These are phyloP conservation scores for Drosophila stalkeri DNA, from an alignment of 2,888 invertebrate species.

Conservation along the genomic window DNA sequence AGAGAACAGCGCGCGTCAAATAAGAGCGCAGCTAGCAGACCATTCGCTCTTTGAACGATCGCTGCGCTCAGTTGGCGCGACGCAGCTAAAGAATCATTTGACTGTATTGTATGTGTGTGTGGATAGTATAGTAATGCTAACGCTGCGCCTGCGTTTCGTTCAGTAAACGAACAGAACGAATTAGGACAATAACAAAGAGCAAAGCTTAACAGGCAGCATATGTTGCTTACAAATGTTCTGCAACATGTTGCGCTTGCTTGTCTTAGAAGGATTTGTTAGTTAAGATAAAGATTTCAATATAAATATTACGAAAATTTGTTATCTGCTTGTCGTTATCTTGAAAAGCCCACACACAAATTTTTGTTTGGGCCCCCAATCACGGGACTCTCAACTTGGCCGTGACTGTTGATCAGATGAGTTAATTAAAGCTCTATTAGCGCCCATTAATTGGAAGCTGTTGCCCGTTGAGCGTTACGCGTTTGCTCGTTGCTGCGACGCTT, in stretches of 20 bases:
- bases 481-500: slow-evolving; percentile 1
- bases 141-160: slow-evolving; percentile 53
- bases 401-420: slow-evolving; percentile 48
- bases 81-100: slow-evolving; percentile 36
- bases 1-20: slow-evolving; percentile 25
- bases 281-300: neutral
- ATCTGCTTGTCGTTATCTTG: neutral
- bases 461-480: neutral
- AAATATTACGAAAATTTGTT: neutral
- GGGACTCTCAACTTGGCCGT: slow-evolving; percentile 18
- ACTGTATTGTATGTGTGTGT: neutral
- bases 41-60: slow-evolving; percentile 38
- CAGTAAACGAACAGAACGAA: slow-evolving; percentile 1
- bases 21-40: slow-evolving; percentile 30
- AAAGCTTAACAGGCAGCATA: neutral
- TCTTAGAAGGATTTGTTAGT: neutral
- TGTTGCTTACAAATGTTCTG: neutral
- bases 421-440: slow-evolving; percentile 64
- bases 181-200: slow-evolving; percentile 23
- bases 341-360: no score
- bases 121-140: slow-evolving; percentile 9
- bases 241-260: neutral
- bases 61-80: slow-evolving; percentile 32
- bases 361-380: slow-evolving; percentile 21
- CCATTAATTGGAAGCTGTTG: slow-evolving; percentile 60